Conservation (phyloP, 2,113 vertebrate genomes). For the Cyanoderma ruficeps region DNA sequence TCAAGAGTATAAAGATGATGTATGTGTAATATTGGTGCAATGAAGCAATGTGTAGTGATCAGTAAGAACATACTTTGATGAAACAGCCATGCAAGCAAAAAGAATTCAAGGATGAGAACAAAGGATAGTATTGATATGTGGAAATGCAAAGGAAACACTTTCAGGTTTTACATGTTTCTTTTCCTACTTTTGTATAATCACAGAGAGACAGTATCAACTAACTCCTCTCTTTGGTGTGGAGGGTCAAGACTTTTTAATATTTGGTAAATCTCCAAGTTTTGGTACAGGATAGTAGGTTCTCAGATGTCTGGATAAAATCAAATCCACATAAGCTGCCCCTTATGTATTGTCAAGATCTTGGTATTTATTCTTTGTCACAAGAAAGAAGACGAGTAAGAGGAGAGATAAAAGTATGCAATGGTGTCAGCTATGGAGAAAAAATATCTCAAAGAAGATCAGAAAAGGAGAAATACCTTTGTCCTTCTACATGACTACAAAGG, state of each 20-base stretch:
- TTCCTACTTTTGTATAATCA: neutral
- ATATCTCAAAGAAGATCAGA: neutral
- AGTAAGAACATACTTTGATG: neutral
- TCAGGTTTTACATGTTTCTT: neutral
- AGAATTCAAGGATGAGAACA: neutral
- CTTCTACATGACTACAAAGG: neutral
- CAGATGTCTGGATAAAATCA: neutral
- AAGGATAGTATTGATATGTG: neutral
- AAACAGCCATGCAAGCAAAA: neutral
- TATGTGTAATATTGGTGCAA: neutral
- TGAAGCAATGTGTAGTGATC: neutral
- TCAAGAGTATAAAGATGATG: neutral
- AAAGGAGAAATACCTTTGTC: neutral
- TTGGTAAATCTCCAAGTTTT: neutral
- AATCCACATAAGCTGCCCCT: neutral
- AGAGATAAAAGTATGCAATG: neutral
- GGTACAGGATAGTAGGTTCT: neutral
- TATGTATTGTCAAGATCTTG: neutral
- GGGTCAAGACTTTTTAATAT: neutral
- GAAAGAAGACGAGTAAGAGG: neutral
- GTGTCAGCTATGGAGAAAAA: neutral
- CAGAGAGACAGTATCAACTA: neutral
- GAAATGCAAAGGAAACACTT: neutral
- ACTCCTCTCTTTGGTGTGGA: neutral
- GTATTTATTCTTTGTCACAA: neutral